These are phyloP conservation scores for Clarias macrocephalus DNA, from an alignment of 2,113 vertebrate genomes.

Conservation along the genomic window DNA sequence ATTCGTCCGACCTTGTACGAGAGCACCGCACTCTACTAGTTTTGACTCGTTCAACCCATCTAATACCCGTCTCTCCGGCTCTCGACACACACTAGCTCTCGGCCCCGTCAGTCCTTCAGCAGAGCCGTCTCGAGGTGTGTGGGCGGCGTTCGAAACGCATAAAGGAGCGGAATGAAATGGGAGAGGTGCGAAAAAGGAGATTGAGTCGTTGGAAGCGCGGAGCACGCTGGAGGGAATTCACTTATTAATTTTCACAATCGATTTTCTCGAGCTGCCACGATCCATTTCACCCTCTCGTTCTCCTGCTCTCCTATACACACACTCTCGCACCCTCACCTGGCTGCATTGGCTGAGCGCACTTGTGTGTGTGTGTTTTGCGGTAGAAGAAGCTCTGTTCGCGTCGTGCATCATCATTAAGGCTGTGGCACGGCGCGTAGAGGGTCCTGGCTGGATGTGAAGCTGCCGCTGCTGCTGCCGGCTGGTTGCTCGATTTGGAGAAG, in stretches of 20 bases:
- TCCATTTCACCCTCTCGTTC: constrained; percentile 46
- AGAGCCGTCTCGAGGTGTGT: constrained; percentile 13
- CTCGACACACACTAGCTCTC: constrained; percentile 21
- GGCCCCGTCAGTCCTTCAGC: constrained; percentile 36
- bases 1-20: constrained; percentile 33
- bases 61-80: constrained; percentile 45
- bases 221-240: constrained; percentile 44
- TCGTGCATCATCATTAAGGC: constrained; percentile 62
- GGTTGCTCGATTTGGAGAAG: constrained; percentile 38
- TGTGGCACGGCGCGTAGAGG: constrained; percentile 49
- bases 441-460: constrained; percentile 41
- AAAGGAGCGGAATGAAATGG: constrained; percentile 31
- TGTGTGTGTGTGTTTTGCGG: background rate
- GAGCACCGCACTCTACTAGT: constrained; percentile 50
- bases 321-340: background rate
- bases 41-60: constrained; percentile 60
- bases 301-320: background rate
- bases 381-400: constrained; percentile 19
- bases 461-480: constrained; percentile 12
- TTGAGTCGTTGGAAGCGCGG: constrained; percentile 44
- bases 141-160: constrained; percentile 56
- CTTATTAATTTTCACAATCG: constrained; percentile 57
- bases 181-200: constrained; percentile 40
- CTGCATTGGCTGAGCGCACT: background rate
- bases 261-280: constrained; percentile 51